Percentiles rank a stretch among this genome's conserved stretches.
phyloP scores from a whole-genome alignment of 2,888 invertebrate genomes.

The Pyralis farinalis region DNA sequence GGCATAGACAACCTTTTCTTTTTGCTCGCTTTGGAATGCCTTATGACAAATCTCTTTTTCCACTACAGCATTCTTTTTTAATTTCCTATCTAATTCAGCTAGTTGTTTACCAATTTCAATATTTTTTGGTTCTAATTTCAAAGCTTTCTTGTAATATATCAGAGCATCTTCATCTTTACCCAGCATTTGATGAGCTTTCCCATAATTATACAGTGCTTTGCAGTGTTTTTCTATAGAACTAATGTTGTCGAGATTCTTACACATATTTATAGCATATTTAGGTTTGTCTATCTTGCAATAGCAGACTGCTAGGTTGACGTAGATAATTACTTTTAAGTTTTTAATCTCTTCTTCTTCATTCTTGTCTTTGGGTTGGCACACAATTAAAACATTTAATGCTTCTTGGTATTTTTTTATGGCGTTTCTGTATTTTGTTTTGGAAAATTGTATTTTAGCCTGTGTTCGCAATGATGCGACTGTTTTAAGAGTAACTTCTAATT shows the following conservation, averaged over 20 bases:
- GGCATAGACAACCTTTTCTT: slow-evolving; percentile 35
- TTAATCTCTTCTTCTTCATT: slow-evolving; percentile 40
- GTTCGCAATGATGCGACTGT: slow-evolving; percentile 52
- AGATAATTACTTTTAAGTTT: slow-evolving; percentile 44
- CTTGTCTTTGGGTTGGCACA: slow-evolving; percentile 39
- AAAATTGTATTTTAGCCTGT: slow-evolving; percentile 48
- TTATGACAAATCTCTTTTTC: slow-evolving; percentile 61
- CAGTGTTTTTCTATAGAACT: slow-evolving; percentile 54
- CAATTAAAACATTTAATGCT: slow-evolving; percentile 43
- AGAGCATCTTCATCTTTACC: slow-evolving; percentile 50
- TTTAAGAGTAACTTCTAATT: slow-evolving; percentile 46
- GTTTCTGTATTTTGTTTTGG: slow-evolving; percentile 37
- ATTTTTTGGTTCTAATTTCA: slow-evolving; percentile 65
- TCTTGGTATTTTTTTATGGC: slow-evolving; percentile 59
- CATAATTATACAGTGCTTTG: slow-evolving; percentile 61
- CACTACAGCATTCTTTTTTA: slow-evolving; percentile 30
- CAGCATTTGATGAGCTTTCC: slow-evolving; percentile 47
- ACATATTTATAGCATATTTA: slow-evolving; percentile 52
- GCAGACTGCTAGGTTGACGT: slow-evolving; percentile 60
- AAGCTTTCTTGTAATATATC: slow-evolving; percentile 54
- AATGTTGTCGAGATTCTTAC: slow-evolving; percentile 50
- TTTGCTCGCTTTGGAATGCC: slow-evolving; percentile 39
- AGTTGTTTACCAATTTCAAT: slow-evolving; percentile 57
- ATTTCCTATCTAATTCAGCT: slow-evolving; percentile 41
- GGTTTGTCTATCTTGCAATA: slow-evolving; percentile 60